phyloP scores from a whole-genome alignment of 2,888 invertebrate genomes.

The Biston stratarius region DNA sequence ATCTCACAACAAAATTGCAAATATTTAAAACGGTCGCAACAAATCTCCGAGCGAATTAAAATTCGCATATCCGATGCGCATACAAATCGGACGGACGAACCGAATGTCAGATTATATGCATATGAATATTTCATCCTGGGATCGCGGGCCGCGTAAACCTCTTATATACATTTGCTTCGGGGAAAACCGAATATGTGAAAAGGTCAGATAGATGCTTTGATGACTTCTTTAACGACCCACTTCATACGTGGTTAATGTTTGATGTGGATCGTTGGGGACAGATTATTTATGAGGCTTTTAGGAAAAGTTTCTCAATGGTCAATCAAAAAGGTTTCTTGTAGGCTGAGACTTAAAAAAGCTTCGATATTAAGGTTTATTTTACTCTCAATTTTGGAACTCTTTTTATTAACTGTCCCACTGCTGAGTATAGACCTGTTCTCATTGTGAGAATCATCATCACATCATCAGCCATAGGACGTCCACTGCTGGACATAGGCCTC shows the following conservation, averaged over 20 bases:
- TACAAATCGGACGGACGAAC: slow-evolving; percentile 28
- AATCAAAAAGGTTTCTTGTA: slow-evolving; percentile 1
- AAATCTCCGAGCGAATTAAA: slow-evolving; percentile 36
- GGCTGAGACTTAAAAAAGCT: not conserved
- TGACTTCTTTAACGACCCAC: slow-evolving; percentile 36
- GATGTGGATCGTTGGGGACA: slow-evolving; percentile 24
- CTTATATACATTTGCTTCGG: slow-evolving; percentile 45
- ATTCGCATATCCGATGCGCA: slow-evolving; percentile 27
- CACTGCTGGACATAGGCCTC: too few relatives aligned
- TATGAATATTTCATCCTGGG: slow-evolving; percentile 33
- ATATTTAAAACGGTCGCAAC: slow-evolving; percentile 16
- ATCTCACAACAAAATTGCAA: slow-evolving; percentile 1
- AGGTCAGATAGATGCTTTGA: slow-evolving; percentile 42
- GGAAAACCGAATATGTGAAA: slow-evolving; percentile 41
- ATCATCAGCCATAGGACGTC: too few relatives aligned
- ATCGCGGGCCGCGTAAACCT: slow-evolving; percentile 34
- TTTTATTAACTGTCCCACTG: too few relatives aligned
- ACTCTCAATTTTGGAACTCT: not conserved
- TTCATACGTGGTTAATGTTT: slow-evolving; percentile 30
- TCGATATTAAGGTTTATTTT: not conserved
- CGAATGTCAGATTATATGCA: slow-evolving; percentile 42
- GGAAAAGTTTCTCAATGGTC: slow-evolving; percentile 10
- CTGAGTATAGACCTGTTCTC: too few relatives aligned
- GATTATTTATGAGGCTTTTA: slow-evolving; percentile 21
- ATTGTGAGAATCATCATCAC: too few relatives aligned